These are phyloP conservation scores for Notothenia rossii DNA, from an alignment of 2,113 vertebrate species.

Conservation along the genomic window DNA sequence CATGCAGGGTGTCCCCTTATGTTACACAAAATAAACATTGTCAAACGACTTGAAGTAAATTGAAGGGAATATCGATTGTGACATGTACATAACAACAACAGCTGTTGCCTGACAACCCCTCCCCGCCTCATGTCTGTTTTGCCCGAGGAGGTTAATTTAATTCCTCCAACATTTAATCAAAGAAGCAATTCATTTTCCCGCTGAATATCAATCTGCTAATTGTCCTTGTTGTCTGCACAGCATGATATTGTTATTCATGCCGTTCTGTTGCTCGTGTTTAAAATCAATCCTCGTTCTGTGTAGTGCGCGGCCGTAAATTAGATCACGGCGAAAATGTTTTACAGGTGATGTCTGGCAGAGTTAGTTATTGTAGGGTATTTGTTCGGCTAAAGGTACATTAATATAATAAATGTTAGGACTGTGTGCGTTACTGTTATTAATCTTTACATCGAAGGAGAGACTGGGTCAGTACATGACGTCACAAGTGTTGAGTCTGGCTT, in stretches of 20 bases:
- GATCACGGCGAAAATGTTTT: conserved; percentile 28
- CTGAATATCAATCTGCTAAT: conserved; percentile 16
- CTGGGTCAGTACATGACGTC: no score
- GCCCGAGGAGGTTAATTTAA: not conserved
- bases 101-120: no score
- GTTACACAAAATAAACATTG: not conserved
- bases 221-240: conserved; percentile 1
- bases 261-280: conserved; percentile 14
- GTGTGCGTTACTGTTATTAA: not conserved
- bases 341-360: conserved; percentile 37
- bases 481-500: conserved; percentile 10
- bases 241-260: conserved; percentile 34
- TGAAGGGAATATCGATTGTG: not conserved
- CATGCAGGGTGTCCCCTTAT: no score
- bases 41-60: not conserved
- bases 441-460: not conserved
- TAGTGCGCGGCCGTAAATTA: not conserved
- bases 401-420: conserved; percentile 4
- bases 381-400: not conserved
- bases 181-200: not conserved
- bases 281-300: conserved; percentile 28
- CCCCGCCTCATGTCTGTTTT: not conserved
- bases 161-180: not conserved
- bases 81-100: not conserved
- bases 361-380: conserved; percentile 13